Percentiles rank a stretch among this genome's conserved stretches.
phyloP scores from a whole-genome alignment of 1,140 invertebrate genomes.

The Platyura marginata region DNA sequence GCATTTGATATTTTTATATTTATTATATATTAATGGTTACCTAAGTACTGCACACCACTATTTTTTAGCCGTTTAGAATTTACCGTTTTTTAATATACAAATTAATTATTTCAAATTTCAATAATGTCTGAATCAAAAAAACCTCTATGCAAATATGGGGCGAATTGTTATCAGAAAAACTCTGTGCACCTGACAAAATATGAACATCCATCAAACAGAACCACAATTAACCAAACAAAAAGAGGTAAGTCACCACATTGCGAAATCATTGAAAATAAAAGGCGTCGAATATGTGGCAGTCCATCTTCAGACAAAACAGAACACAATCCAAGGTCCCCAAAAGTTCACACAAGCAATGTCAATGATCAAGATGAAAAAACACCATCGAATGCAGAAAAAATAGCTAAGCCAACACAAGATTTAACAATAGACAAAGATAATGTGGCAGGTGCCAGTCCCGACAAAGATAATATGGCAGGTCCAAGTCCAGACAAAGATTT shows the following conservation, averaged over 20 bases:
- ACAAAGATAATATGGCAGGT: background rate
- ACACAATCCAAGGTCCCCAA: slow-evolving; percentile 4
- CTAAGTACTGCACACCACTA: background rate
- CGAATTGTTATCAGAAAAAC: slow-evolving; percentile 73
- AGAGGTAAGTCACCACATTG: slow-evolving; percentile 11
- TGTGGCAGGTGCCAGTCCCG: background rate
- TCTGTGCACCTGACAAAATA: slow-evolving; percentile 51
- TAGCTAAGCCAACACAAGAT: too few relatives aligned
- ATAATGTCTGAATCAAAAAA: too few relatives aligned
- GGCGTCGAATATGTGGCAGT: background rate
- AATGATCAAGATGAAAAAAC: background rate
- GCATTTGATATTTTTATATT: background rate
- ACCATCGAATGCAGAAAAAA: background rate
- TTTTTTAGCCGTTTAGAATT: background rate
- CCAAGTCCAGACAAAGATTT: background rate
- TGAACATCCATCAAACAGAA: slow-evolving; percentile 48
- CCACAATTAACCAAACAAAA: slow-evolving; percentile 9
- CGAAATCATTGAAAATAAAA: slow-evolving; percentile 2
- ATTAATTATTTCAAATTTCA: background rate
- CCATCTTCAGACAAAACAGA: slow-evolving; percentile 4
- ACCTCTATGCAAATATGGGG: slow-evolving; percentile 53
- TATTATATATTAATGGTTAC: background rate
- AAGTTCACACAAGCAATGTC: background rate
- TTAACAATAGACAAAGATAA: too few relatives aligned
- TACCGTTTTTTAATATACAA: background rate